Conservation (phyloP, 2,113 vertebrate genomes). For the Charadrius vociferus region DNA sequence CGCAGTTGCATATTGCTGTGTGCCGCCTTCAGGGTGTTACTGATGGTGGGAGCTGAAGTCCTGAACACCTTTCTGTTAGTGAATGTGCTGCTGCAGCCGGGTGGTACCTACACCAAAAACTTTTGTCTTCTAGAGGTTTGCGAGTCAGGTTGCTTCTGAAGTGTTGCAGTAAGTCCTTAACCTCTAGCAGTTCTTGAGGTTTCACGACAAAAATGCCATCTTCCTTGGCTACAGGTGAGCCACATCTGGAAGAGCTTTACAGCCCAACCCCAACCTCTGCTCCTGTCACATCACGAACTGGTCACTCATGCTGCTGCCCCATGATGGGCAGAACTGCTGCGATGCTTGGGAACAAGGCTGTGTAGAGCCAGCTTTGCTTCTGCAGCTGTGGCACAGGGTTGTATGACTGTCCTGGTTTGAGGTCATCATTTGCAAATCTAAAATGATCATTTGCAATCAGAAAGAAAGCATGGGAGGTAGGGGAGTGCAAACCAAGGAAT, state of each 20-base stretch:
- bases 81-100: rapidly evolving
- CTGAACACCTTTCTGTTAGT: too few relatives aligned
- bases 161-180: background rate
- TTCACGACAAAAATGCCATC: background rate
- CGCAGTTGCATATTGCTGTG: background rate
- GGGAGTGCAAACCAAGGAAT: background rate
- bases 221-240: background rate
- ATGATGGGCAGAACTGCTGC: rapidly evolving
- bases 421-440: background rate
- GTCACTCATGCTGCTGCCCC: background rate
- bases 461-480: background rate
- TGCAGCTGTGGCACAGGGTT: background rate
- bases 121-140: too few relatives aligned
- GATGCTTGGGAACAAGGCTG: too few relatives aligned
- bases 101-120: background rate
- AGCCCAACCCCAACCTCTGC: background rate
- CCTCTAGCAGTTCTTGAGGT: background rate
- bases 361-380: too few relatives aligned
- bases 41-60: background rate
- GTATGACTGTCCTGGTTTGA: too few relatives aligned
- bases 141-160: background rate
- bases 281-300: too few relatives aligned
- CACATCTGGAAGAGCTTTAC: background rate
- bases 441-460: background rate
- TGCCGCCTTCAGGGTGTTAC: background rate